Conservation (phyloP, 2,113 vertebrate species). For the Gobio gobio region DNA sequence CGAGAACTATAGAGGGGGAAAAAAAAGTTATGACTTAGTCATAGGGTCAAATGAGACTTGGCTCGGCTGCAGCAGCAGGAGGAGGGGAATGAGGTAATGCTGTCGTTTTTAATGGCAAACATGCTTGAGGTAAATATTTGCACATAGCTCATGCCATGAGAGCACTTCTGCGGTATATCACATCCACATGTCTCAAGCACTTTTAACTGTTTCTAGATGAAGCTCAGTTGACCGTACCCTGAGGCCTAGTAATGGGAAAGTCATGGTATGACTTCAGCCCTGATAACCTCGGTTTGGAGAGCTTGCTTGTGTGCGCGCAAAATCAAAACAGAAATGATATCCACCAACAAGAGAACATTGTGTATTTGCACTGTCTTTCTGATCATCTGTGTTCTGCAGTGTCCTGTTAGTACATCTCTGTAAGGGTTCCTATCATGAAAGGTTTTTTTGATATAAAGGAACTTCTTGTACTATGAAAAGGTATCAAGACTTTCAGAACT, state of each 20-base stretch:
- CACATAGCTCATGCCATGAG: slow-evolving; percentile 24
- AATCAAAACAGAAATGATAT: background rate
- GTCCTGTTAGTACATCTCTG: background rate
- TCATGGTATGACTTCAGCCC: slow-evolving; percentile 2
- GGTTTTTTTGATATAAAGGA: background rate
- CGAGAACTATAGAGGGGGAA: background rate
- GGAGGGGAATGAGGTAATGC: slow-evolving; percentile 48
- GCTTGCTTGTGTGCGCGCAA: background rate
- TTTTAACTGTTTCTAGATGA: slow-evolving; percentile 23
- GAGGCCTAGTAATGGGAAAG: background rate
- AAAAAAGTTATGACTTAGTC: slow-evolving; percentile 54
- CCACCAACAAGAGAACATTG: background rate
- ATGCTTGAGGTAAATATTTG: slow-evolving; percentile 71
- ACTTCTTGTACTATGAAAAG: background rate
- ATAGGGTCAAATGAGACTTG: slow-evolving; percentile 53
- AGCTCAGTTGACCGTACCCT: background rate
- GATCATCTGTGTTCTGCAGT: background rate
- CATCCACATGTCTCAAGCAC: slow-evolving; percentile 9
- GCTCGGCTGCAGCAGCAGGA: background rate
- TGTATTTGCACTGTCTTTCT: background rate
- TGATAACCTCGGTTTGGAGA: slow-evolving; percentile 6
- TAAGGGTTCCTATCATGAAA: background rate
- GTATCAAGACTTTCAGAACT: background rate
- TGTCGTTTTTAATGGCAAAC: slow-evolving; percentile 59
- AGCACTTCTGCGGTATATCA: slow-evolving; percentile 18